Base-by-base conservation (phyloP, 1,140 invertebrate genomes). In the Lasioglossum albipes region DNA sequence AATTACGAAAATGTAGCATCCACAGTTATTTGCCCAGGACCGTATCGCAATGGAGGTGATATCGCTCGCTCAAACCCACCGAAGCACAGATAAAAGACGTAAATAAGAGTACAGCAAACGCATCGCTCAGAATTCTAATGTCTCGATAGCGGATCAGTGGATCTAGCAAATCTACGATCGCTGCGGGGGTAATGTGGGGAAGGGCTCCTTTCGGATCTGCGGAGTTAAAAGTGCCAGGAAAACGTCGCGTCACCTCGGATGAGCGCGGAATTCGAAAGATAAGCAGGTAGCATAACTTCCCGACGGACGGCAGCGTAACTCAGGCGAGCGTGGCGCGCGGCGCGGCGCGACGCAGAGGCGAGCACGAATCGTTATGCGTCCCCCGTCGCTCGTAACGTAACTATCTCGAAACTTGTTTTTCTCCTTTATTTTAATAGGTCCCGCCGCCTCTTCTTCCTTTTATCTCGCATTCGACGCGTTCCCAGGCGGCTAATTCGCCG, bases 391-490 rank as follows among this genome's bases (percentile, higher is more conserved):
- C 91, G 91, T 92, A 91, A 91, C 88, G 86, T 87, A 90, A 91
- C 89, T 92, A 91, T 92, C 91, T 92, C 89, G 83, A 88, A 90
- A 92, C 88, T 91, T 92, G 90, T 92, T 92, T 92, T 92, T 91
- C 91, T 89, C 86, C 84, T 90, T 89, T 91, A 89, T 90, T 90
- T 90, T 90, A 90, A 91, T 91, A 91, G 89, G 84, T 89, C 89
- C 82, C 83, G 81, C 79, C 75, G 70, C 82, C 78, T 81, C 82
- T 84, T 83, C 68, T 83, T 89, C 82, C 87, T 89, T 90, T 91
- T 90, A 90, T 90, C 89, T 88, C 73, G 88, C 79, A 84, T 91
- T 90, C 89, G 87, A 89, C 84, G 86, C 87, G 79, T 81, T 90
- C 89, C 89, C 89, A 76, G 82, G 88, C 84, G 90, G 89, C 89